Conservation (phyloP, 2,797 vertebrate genomes). For the Manis javanica region DNA sequence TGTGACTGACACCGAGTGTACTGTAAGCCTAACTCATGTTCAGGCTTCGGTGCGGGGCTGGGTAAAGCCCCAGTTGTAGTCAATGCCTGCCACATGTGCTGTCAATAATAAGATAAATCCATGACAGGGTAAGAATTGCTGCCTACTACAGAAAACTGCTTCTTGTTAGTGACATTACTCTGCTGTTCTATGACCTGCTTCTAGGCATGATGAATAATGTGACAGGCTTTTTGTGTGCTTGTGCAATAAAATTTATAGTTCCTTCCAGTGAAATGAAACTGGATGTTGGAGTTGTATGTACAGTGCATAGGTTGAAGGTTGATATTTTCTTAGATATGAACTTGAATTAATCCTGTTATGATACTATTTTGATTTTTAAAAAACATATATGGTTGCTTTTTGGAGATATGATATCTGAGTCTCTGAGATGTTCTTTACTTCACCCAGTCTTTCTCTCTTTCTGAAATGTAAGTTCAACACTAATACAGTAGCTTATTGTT, state of each 20-base stretch:
- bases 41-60: not conserved
- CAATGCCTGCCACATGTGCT: slow-evolving; percentile 38
- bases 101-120: slow-evolving; percentile 69
- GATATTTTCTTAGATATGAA: slow-evolving; percentile 65
- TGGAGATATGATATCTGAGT: slow-evolving; percentile 49
- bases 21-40: not conserved
- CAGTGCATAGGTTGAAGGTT: not conserved
- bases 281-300: slow-evolving; percentile 53
- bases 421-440: slow-evolving; percentile 43
- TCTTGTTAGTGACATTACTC: slow-evolving; percentile 65
- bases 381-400: not conserved
- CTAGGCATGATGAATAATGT: slow-evolving; percentile 61
- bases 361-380: slow-evolving; percentile 35
- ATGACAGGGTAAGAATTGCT: slow-evolving; percentile 55
- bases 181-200: slow-evolving; percentile 59
- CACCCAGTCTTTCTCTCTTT: not conserved
- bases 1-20: not conserved
- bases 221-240: slow-evolving; percentile 54
- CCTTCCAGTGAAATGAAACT: slow-evolving; percentile 42
- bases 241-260: slow-evolving; percentile 53
- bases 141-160: slow-evolving; percentile 17
- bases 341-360: slow-evolving; percentile 51
- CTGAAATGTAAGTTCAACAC: not conserved
- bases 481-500: not conserved
- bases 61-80: slow-evolving; percentile 54